Evolutionary conservation across 2,888 invertebrate species (phyloP), one percentile per base, ranked within the genome.

Genomic region (Octodonta nipae): DNA sequence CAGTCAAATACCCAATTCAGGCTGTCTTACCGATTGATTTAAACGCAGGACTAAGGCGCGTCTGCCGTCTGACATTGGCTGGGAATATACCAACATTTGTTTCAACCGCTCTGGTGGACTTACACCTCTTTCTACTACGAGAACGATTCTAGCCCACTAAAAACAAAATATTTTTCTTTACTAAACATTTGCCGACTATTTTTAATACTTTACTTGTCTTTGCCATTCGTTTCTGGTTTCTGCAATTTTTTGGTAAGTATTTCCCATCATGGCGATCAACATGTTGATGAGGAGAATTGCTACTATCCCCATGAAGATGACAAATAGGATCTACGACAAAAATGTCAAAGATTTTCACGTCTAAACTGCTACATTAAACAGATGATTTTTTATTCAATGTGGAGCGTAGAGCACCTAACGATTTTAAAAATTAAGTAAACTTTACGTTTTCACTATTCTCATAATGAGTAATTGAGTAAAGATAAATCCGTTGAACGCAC

Each of bases 181-280:
- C n/a, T n/a, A n/a, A n/a, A n/a, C n/a, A n/a, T n/a, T n/a, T n/a
- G n/a, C n/a, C n/a, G n/a, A n/a, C n/a, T n/a, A n/a, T n/a, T n/a
- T n/a, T n/a, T n/a, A 20, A n/a, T 16, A 17, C 6, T 15, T 22
- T 50, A 78, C 79, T 70, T 83, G 83, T 54, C 96, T 67, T 61
- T 95, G 92, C 93, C 95, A 96, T 61, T 96, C 95, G 58, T 95
- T 95, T 45, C 88, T 74, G 0, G 93, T 92, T 63, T 93, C 91
- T 1, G 91, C 91, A 47, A 96, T 93, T 65, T 92, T 88, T 60
- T 92, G 91, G 58, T 96, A 98, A 3, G 96, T 96, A 61, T 95
- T 95, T 0, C 95, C 96, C 96, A 96, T 96, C 95, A 96, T 96
- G 41, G 95, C 95, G 53, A 96, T 96, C 62, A 96, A 69, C 89